Percentiles rank a stretch among this genome's conserved stretches.
phyloP scores from a whole-genome alignment of 2,797 vertebrate genomes.

The Amniataba percoides region DNA sequence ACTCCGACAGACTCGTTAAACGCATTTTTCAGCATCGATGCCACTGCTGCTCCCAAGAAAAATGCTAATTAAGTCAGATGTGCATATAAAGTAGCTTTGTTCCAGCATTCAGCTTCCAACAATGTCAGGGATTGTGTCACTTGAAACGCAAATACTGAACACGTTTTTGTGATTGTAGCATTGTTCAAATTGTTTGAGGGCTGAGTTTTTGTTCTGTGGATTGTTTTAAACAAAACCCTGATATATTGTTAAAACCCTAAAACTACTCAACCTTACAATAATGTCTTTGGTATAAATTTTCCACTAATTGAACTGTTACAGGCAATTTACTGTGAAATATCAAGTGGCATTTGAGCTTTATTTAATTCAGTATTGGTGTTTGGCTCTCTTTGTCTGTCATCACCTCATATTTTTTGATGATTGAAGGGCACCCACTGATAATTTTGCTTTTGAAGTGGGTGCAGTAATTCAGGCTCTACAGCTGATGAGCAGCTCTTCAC shows the following conservation, averaged over 20 bases:
- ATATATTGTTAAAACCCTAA: background rate
- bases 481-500: constrained; percentile 46
- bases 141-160: background rate
- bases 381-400: constrained; percentile 13
- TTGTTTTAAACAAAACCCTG: background rate
- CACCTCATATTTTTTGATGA: constrained; percentile 11
- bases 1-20: constrained; percentile 3
- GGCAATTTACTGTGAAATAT: constrained; percentile 23
- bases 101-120: background rate
- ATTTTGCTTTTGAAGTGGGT: constrained; percentile 32
- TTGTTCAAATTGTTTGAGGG: background rate
- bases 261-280: constrained; percentile 17
- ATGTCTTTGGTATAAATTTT: background rate
- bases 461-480: constrained; percentile 19
- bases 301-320: constrained; percentile 2
- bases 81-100: background rate
- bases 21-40: background rate
- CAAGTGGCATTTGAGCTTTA: constrained; percentile 47
- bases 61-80: background rate
- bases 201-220: background rate
- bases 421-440: constrained; percentile 21
- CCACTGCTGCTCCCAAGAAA: background rate
- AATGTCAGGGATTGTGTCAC: background rate
- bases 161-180: background rate
- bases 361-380: constrained; percentile 6